These are phyloP conservation scores for Nibea albiflora DNA, from an alignment of 2,113 vertebrate genomes.

Conservation along the genomic window DNA sequence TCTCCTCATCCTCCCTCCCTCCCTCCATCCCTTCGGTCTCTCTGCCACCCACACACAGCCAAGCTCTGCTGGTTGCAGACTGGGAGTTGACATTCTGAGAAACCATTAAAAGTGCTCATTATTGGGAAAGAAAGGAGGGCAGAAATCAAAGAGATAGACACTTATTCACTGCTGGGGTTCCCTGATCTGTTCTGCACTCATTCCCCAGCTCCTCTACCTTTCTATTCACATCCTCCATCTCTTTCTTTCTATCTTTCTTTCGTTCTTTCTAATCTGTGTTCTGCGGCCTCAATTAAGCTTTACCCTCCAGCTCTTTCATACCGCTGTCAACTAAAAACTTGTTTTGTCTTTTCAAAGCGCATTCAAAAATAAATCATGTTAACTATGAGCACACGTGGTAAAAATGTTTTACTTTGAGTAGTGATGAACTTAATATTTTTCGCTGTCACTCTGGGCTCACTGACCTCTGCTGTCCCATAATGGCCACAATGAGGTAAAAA, in stretches of 20 bases:
- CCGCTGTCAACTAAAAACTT: conserved; percentile 14
- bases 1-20: conserved; percentile 25
- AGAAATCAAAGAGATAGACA: conserved; percentile 65
- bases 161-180: conserved; percentile 52
- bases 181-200: conserved; percentile 48
- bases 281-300: conserved; percentile 51
- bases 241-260: conserved; percentile 14
- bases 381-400: conserved; percentile 17
- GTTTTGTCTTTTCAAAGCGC: conserved; percentile 32
- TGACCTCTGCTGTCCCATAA: not conserved
- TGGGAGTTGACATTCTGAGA: conserved; percentile 66
- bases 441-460: not conserved
- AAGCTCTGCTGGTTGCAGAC: conserved; percentile 52
- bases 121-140: conserved; percentile 60
- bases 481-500: not conserved
- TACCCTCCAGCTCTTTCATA: conserved; percentile 15
- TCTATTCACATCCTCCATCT: conserved; percentile 22
- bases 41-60: conserved; percentile 62
- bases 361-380: not conserved
- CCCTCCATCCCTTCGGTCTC: conserved; percentile 20
- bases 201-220: conserved; percentile 43
- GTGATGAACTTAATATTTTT: not conserved
- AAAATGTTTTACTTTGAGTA: conserved; percentile 14
- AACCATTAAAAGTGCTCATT: conserved; percentile 74
- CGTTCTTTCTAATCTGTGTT: conserved; percentile 38